Conservation (phyloP, 2,888 invertebrate genomes). For the Tenthredo scrophulariae region DNA sequence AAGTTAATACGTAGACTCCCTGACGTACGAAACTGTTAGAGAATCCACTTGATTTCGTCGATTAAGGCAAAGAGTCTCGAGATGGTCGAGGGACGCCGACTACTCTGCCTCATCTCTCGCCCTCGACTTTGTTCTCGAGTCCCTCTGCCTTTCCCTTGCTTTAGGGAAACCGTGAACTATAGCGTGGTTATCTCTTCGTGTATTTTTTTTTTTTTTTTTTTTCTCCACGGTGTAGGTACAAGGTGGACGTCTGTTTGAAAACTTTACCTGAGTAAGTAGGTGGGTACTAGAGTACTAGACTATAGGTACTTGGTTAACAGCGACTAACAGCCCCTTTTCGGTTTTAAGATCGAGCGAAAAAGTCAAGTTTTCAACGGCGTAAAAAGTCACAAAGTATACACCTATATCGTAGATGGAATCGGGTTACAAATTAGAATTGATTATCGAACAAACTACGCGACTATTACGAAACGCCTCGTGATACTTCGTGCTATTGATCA, state of each 20-base stretch:
- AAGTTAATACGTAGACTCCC: neutral
- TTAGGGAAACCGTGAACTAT: neutral
- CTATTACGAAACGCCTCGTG: slow-evolving; percentile 58
- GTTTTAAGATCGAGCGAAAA: neutral
- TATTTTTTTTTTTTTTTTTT: no score
- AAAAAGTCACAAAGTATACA: neutral
- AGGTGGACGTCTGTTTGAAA: slow-evolving; percentile 23
- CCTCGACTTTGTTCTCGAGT: slow-evolving; percentile 22
- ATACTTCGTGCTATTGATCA: slow-evolving; percentile 70
- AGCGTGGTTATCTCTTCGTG: neutral
- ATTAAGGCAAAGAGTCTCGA: slow-evolving; percentile 44
- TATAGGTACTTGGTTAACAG: no score
- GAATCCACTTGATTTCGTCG: slow-evolving; percentile 48
- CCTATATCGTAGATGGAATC: neutral
- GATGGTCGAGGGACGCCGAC: slow-evolving; percentile 20
- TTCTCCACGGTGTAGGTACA: neutral
- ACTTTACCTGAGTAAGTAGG: neutral
- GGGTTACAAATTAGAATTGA: slow-evolving; percentile 43
- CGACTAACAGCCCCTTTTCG: slow-evolving; percentile 22
- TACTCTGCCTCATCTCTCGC: slow-evolving; percentile 1
- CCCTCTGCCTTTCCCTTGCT: neutral
- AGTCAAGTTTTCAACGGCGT: neutral
- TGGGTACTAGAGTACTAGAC: neutral
- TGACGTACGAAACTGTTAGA: neutral
- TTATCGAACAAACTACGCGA: slow-evolving; percentile 36